A percentile compares a stretch with the other conserved stretches of the same genome.
These are phyloP conservation scores for Heliconius sara DNA, from an alignment of 2,888 invertebrate genomes.

Conservation along the genomic window DNA sequence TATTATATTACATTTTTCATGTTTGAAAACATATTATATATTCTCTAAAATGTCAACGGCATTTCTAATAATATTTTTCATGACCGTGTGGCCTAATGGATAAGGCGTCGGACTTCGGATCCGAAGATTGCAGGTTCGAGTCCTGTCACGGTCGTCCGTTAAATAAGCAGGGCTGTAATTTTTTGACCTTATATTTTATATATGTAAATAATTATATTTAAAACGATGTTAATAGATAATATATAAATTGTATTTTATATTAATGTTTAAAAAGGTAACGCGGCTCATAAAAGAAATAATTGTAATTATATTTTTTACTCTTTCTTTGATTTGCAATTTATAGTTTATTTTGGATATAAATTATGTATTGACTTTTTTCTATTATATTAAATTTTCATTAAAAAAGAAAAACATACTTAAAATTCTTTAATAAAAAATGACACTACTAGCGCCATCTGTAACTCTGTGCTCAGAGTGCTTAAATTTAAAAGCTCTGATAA, in stretches of 20 bases:
- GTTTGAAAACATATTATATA: not conserved
- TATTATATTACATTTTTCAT: too few relatives aligned
- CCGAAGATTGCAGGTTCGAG: slow-evolving; percentile 90
- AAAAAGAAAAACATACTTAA: not conserved
- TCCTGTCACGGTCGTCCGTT: slow-evolving; percentile 86
- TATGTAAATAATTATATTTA: not conserved
- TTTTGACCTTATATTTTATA: slow-evolving; percentile 4
- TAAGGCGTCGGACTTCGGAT: slow-evolving; percentile 90
- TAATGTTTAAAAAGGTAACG: not conserved
- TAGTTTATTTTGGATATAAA: not conserved
- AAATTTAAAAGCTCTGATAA: slow-evolving; percentile 49
- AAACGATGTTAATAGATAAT: not conserved
- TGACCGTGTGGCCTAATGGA: slow-evolving; percentile 89
- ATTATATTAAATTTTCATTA: not conserved
- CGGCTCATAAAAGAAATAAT: not conserved
- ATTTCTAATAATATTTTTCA: slow-evolving; percentile 44
- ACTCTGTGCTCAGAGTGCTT: slow-evolving; percentile 25
- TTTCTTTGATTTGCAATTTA: not conserved
- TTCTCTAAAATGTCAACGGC: slow-evolving; percentile 34
- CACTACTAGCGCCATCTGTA: slow-evolving; percentile 61
- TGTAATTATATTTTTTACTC: not conserved
- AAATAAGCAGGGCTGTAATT: not conserved
- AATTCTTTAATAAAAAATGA: not conserved
- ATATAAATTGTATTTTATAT: not conserved
- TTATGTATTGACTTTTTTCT: not conserved